phyloP scores from a whole-genome alignment of 2,797 vertebrate species.

The Moxostoma hubbsi region DNA sequence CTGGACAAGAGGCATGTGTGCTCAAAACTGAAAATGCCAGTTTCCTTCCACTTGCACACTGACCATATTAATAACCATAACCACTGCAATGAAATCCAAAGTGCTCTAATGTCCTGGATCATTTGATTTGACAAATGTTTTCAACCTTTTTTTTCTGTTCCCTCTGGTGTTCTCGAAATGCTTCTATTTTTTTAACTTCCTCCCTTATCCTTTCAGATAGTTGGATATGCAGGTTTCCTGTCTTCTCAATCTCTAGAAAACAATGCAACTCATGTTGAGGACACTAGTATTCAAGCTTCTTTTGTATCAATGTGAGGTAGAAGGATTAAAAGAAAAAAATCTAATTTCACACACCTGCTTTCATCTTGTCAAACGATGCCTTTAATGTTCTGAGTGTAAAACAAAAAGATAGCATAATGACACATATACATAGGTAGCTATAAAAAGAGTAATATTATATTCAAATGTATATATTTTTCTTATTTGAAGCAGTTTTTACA shows the following conservation, averaged over 20 bases:
- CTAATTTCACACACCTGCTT: slow-evolving; percentile 82
- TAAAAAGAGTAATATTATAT: too few species aligned
- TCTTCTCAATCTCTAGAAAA: slow-evolving; percentile 86
- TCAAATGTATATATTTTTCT: too few species aligned
- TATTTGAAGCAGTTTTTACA: too few species aligned
- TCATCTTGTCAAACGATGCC: slow-evolving; percentile 88
- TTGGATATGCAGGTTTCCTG: slow-evolving; percentile 90
- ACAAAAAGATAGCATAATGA: neutral
- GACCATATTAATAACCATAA: neutral
- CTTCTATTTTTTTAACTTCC: slow-evolving; percentile 87
- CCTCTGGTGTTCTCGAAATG: slow-evolving; percentile 92
- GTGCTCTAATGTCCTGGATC: neutral
- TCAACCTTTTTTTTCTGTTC: slow-evolving; percentile 91
- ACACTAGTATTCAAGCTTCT: neutral
- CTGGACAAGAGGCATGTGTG: too few species aligned
- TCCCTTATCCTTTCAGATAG: slow-evolving; percentile 84
- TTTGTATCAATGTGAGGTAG: neutral
- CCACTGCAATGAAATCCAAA: neutral
- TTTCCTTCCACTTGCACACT: neutral
- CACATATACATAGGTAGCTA: too few species aligned
- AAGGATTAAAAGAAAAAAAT: neutral
- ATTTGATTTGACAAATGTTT: neutral
- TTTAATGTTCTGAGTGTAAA: slow-evolving; percentile 82
- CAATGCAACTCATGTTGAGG: slow-evolving; percentile 6
- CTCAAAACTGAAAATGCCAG: neutral